A percentile compares a stretch with the other conserved stretches of the same genome.
Conservation (phyloP, 2,888 invertebrate species). For the Heteromurus nitidus region DNA sequence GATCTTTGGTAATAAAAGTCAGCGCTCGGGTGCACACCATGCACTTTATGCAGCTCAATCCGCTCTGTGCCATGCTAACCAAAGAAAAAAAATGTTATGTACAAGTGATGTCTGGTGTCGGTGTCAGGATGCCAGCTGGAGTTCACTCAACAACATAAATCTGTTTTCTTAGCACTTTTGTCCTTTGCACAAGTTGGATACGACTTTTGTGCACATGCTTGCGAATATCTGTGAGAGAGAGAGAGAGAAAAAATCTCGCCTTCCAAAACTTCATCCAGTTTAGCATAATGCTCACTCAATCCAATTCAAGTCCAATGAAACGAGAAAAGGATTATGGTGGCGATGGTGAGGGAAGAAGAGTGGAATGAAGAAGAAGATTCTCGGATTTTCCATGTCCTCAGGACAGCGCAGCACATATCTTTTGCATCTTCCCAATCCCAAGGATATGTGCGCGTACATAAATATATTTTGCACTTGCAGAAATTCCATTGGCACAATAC, state of each 20-base stretch:
- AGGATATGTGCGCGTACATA: no score
- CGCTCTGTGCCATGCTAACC: not conserved
- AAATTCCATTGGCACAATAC: no score
- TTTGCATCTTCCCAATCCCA: no score
- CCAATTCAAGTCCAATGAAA: not conserved
- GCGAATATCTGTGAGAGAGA: not conserved
- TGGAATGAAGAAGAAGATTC: no score
- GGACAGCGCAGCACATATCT: no score
- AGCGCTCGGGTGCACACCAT: not conserved
- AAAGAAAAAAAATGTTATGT: constrained; percentile 32
- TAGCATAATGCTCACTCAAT: not conserved
- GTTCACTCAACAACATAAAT: constrained; percentile 56
- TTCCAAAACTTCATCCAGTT: not conserved
- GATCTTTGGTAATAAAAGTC: not conserved
- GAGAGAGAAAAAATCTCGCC: not conserved
- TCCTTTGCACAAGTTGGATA: not conserved
- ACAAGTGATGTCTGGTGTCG: constrained; percentile 34
- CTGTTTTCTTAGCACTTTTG: not conserved
- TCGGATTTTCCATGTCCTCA: no score
- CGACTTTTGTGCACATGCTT: not conserved
- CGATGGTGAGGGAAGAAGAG: not conserved
- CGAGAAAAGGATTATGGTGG: not conserved
- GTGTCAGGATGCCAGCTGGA: constrained; percentile 57
- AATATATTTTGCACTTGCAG: no score
- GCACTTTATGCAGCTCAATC: not conserved